phyloP scores from a whole-genome alignment of 2,797 vertebrate species.

The Anguilla megastoma region DNA sequence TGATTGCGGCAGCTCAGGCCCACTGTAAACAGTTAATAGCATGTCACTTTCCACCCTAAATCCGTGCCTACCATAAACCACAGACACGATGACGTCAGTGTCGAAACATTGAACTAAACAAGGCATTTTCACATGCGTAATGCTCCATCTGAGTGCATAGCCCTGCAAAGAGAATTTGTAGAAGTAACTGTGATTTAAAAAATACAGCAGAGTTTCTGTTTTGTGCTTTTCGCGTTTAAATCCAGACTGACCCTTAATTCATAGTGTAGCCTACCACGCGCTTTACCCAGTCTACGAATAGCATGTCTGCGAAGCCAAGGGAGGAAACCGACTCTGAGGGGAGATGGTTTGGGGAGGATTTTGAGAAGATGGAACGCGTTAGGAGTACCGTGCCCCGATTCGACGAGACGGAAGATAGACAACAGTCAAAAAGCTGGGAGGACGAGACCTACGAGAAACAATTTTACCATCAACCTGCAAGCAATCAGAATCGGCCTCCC shows the following conservation, averaged over 20 bases:
- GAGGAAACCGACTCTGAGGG: slow-evolving; percentile 70
- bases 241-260: not conserved
- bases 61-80: slow-evolving; percentile 66
- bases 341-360: slow-evolving; percentile 71
- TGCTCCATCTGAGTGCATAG: slow-evolving; percentile 6
- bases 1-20: not conserved
- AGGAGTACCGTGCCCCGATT: slow-evolving; percentile 60
- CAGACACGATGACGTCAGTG: slow-evolving; percentile 79
- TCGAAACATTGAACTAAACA: slow-evolving; percentile 77
- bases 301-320: slow-evolving; percentile 72
- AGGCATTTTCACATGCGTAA: slow-evolving; percentile 55
- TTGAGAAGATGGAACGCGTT: slow-evolving; percentile 66
- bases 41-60: slow-evolving; percentile 51
- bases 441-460: slow-evolving; percentile 59
- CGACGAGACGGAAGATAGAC: slow-evolving; percentile 60
- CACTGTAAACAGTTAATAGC: slow-evolving; percentile 39
- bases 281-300: not conserved
- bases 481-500: slow-evolving; percentile 73
- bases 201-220: not conserved
- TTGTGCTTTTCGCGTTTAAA: not conserved
- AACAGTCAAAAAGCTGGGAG: slow-evolving; percentile 62
- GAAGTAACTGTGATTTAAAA: not conserved
- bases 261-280: not conserved
- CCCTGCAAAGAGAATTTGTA: slow-evolving; percentile 7
- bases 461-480: slow-evolving; percentile 70